phyloP scores from a whole-genome alignment of 2,888 invertebrate genomes.

The Pseudococcus longispinus region DNA sequence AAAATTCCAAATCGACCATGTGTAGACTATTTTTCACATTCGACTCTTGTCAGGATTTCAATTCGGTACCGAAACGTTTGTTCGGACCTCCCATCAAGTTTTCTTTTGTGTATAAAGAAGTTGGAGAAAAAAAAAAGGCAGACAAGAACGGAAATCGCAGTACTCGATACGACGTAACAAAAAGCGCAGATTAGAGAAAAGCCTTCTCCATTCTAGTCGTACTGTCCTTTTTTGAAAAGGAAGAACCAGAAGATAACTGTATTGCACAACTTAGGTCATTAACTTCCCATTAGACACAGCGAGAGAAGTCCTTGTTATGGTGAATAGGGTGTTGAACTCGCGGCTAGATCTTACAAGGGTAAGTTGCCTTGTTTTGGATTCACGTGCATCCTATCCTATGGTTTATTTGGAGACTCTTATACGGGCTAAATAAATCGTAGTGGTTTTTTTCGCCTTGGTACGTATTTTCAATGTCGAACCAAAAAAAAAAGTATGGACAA shows the following conservation, averaged over 20 bases:
- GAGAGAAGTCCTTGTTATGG: slow-evolving; percentile 15
- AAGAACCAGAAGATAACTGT: slow-evolving; percentile 46
- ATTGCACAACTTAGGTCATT: slow-evolving; percentile 46
- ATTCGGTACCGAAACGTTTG: neutral
- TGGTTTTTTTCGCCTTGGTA: neutral
- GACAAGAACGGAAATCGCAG: neutral
- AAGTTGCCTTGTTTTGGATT: slow-evolving; percentile 6
- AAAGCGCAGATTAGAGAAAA: slow-evolving; percentile 29
- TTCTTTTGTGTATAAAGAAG: neutral
- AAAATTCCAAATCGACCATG: neutral
- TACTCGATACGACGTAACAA: slow-evolving; percentile 19
- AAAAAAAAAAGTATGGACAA: neutral
- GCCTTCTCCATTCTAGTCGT: slow-evolving; percentile 9
- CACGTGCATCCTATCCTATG: neutral
- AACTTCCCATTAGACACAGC: slow-evolving; percentile 47
- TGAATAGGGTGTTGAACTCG: slow-evolving; percentile 45
- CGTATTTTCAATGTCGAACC: neutral
- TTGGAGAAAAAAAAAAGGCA: neutral
- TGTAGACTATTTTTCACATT: neutral
- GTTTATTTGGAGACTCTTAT: neutral
- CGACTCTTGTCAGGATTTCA: neutral
- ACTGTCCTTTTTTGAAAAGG: slow-evolving; percentile 5
- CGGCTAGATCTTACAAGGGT: slow-evolving; percentile 21
- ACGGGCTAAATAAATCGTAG: slow-evolving; percentile 12
- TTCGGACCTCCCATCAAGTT: neutral